Evolutionary conservation across 2,888 invertebrate genomes (phyloP).

Genomic region (Lasioglossum pauxillum): DNA sequence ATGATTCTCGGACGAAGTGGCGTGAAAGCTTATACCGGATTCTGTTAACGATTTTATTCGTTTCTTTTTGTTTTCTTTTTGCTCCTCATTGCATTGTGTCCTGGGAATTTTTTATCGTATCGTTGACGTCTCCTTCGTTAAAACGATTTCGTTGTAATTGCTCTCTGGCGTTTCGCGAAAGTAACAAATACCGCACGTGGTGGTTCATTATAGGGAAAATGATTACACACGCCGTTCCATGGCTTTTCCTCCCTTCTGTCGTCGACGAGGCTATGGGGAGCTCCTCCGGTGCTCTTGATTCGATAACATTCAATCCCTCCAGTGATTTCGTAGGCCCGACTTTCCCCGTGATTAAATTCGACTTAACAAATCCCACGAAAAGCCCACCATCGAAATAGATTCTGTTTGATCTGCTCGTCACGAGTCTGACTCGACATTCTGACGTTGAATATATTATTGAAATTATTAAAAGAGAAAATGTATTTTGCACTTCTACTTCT

Average conservation of each 20-base stretch:
- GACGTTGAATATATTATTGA: too few species aligned
- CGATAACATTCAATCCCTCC: conserved; percentile 18
- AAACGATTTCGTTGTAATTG: not conserved
- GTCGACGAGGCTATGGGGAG: not conserved
- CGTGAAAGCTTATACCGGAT: conserved; percentile 27
- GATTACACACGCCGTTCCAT: conserved; percentile 11
- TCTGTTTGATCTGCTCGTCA: too few species aligned
- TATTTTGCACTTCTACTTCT: too few species aligned
- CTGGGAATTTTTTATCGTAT: not conserved
- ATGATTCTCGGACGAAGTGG: conserved; percentile 17
- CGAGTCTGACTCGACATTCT: too few species aligned
- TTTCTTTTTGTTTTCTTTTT: not conserved
- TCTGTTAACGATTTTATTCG: conserved; percentile 26
- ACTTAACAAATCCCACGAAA: not conserved
- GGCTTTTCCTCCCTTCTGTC: not conserved
- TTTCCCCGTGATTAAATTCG: conserved; percentile 18
- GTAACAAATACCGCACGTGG: not conserved
- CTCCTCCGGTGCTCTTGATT: conserved; percentile 8
- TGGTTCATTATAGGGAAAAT: not conserved
- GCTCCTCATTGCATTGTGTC: not conserved
- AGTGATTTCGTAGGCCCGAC: conserved; percentile 4
- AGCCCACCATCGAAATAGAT: not conserved
- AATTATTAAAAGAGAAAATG: too few species aligned
- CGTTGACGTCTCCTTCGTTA: not conserved
- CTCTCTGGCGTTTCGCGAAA: not conserved